phyloP scores from a whole-genome alignment of 1,140 invertebrate genomes.

The Caligus rogercresseyi region DNA sequence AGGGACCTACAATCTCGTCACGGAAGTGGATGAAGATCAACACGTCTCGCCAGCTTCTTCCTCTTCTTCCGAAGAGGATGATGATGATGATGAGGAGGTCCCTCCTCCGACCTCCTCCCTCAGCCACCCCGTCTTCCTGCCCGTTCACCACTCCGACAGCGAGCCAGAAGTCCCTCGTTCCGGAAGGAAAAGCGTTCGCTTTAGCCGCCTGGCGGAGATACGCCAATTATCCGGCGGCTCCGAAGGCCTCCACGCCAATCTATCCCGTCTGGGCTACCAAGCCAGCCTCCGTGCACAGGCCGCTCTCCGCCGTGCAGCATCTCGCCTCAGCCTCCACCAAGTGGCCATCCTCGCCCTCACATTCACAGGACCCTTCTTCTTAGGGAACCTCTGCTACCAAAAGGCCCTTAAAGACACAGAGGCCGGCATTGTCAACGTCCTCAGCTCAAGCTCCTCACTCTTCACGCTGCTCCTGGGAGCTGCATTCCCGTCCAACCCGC shows the following conservation, averaged over 20 bases:
- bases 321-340: constrained; percentile 46
- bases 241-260: constrained; percentile 60
- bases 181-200: constrained; percentile 46
- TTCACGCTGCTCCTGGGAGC: constrained; percentile 63
- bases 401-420: constrained; percentile 52
- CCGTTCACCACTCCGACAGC: constrained; percentile 1
- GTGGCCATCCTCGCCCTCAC: constrained; percentile 51
- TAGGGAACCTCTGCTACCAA: constrained; percentile 62
- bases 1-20: background rate
- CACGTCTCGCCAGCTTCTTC: background rate
- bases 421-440: constrained; percentile 52
- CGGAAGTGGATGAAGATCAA: background rate
- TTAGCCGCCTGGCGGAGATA: constrained; percentile 58
- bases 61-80: background rate
- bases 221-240: constrained; percentile 24
- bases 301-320: constrained; percentile 43
- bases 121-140: background rate
- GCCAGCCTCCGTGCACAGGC: constrained; percentile 44
- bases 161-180: constrained; percentile 15
- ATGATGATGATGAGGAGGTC: background rate
- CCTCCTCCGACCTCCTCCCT: background rate
- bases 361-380: constrained; percentile 53
- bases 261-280: constrained; percentile 64
- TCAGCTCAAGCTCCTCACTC: constrained; percentile 61
- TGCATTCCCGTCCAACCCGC: constrained; percentile 50